Evolutionary conservation across 1,140 invertebrate genomes (phyloP).

Genomic region (Holotrichia oblita): DNA sequence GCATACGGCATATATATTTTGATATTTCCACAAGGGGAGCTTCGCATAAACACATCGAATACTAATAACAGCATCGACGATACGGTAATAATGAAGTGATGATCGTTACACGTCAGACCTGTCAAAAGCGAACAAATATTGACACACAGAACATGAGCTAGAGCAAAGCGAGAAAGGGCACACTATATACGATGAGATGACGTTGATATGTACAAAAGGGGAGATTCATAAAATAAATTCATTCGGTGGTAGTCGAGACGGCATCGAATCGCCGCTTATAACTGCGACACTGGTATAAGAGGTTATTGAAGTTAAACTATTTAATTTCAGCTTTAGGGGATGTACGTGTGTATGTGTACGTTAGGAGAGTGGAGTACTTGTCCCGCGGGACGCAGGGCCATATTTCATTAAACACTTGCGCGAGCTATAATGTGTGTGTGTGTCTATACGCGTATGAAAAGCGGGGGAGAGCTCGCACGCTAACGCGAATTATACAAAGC

Average conservation of each 20-base stretch:
- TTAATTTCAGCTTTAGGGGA: slow-evolving; percentile 50
- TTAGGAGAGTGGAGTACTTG: neutral
- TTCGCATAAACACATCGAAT: no score
- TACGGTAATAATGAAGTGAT: slow-evolving; percentile 10
- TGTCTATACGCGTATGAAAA: neutral
- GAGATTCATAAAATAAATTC: slow-evolving; percentile 33
- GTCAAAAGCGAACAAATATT: slow-evolving; percentile 30
- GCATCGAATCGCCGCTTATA: neutral
- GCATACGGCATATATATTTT: no score
- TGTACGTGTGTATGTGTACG: slow-evolving; percentile 41
- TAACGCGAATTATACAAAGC: slow-evolving; percentile 53
- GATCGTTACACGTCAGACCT: slow-evolving; percentile 23
- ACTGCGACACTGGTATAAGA: neutral
- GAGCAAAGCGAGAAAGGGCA: neutral
- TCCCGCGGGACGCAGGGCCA: slow-evolving; percentile 52
- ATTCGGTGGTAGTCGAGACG: neutral
- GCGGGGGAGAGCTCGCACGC: neutral
- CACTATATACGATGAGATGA: neutral
- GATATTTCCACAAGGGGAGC: no score
- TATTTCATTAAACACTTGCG: slow-evolving; percentile 60
- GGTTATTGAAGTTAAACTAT: slow-evolving; percentile 57
- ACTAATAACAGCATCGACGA: neutral
- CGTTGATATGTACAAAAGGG: neutral
- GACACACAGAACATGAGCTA: slow-evolving; percentile 15
- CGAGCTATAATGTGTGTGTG: slow-evolving; percentile 7